Conservation (phyloP, 2,888 invertebrate genomes). For the Athalia circularis region DNA sequence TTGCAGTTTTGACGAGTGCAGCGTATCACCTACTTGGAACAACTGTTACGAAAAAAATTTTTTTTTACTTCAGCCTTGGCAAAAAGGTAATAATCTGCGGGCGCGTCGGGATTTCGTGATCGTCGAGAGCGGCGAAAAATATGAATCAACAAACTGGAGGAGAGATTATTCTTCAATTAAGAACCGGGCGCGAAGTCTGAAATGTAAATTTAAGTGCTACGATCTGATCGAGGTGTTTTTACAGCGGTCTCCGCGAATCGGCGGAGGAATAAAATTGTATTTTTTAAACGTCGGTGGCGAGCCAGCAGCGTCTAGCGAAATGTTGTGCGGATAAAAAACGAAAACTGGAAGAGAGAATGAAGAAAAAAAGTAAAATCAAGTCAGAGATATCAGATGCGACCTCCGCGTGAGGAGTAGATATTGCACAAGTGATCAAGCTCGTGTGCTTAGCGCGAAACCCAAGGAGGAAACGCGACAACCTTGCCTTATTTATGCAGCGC, state of each 20-base stretch:
- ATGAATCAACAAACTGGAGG: conserved; percentile 4
- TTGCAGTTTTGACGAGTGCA: conserved; percentile 52
- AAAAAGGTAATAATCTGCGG: conserved; percentile 17
- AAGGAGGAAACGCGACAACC: conserved; percentile 44
- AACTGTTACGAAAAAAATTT: conserved; percentile 7
- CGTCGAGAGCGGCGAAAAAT: neutral
- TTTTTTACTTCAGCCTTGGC: conserved; percentile 49
- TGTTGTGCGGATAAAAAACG: neutral
- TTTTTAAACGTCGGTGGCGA: neutral
- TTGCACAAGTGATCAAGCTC: conserved; percentile 31
- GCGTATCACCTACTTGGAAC: conserved; percentile 43
- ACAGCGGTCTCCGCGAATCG: neutral
- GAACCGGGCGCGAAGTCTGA: neutral
- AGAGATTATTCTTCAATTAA: conserved; percentile 28
- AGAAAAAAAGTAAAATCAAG: neutral
- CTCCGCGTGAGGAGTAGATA: neutral
- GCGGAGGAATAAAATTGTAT: conserved; percentile 11
- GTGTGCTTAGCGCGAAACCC: conserved; percentile 34
- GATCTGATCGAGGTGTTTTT: conserved; percentile 19
- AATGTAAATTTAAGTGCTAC: neutral
- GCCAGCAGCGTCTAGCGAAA: conserved; percentile 15
- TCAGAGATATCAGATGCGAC: conserved; percentile 29
- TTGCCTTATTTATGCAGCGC: conserved; percentile 44
- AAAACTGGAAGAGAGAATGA: neutral
- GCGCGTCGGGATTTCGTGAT: conserved; percentile 28